Percentiles rank a stretch among this genome's conserved stretches.
These are phyloP conservation scores for Microplitis deprimator DNA, from an alignment of 2,888 invertebrate species.

Conservation along the genomic window DNA sequence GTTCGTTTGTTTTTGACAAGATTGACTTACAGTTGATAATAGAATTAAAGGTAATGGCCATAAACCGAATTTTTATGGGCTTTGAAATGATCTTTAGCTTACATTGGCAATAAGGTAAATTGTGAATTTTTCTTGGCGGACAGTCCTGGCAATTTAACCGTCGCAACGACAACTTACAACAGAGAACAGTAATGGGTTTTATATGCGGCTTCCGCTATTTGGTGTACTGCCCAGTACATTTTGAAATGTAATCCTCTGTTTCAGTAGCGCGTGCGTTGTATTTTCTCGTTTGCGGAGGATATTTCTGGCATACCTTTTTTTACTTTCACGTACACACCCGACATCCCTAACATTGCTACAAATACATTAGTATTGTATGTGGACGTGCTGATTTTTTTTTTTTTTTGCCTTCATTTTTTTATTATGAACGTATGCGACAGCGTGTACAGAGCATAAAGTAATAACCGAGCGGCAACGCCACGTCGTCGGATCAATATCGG, in stretches of 20 bases:
- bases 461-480: constrained; percentile 57
- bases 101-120: constrained; percentile 3
- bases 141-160: constrained; percentile 16
- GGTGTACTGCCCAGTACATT: constrained; percentile 47
- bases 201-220: constrained; percentile 40
- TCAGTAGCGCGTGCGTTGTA: constrained; percentile 22
- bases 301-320: constrained; percentile 6
- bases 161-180: background rate
- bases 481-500: constrained; percentile 67
- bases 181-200: constrained; percentile 14
- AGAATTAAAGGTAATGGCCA: background rate
- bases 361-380: constrained; percentile 14
- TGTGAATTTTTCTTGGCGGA: constrained; percentile 30
- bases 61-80: constrained; percentile 3
- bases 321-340: background rate
- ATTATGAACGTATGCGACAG: constrained; percentile 41
- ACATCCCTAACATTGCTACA: background rate
- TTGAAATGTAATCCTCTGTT: constrained; percentile 42
- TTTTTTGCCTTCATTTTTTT: constrained; percentile 40
- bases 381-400: constrained; percentile 22
- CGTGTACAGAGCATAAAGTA: constrained; percentile 55
- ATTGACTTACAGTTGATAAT: constrained; percentile 4
- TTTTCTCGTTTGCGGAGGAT: constrained; percentile 14
- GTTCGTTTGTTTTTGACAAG: too few species aligned
- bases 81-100: background rate